These are phyloP conservation scores for Notamacropus eugenii DNA, from an alignment of 2,797 vertebrate species.

Conservation along the genomic window DNA sequence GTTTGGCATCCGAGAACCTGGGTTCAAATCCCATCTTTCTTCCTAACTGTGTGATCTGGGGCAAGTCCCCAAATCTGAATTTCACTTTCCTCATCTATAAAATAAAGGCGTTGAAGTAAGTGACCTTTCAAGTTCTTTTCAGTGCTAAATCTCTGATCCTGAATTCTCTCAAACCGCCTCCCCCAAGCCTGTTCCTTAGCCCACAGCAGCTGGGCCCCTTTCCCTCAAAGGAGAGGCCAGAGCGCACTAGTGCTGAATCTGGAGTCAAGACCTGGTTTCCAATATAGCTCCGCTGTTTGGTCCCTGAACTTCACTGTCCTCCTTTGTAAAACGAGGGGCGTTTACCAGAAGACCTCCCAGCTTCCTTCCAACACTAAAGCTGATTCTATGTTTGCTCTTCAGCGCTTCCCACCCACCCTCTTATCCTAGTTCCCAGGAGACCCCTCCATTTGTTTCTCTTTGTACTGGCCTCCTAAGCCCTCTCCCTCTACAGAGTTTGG, in stretches of 20 bases:
- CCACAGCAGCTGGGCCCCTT: not conserved
- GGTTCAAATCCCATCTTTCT: not conserved
- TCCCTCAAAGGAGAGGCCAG: not conserved
- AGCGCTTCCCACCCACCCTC: not conserved
- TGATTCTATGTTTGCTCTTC: not conserved
- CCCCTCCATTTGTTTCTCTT: not conserved
- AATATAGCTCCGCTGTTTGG: not conserved
- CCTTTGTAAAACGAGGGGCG: no score
- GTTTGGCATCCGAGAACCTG: not conserved
- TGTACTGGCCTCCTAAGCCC: not conserved
- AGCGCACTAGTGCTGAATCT: not conserved
- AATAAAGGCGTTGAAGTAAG: not conserved
- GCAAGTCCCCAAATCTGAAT: not conserved
- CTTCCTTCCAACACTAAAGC: no score
- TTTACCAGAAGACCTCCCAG: not conserved
- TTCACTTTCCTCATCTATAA: not conserved
- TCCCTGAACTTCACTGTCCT: no score
- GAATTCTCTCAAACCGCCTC: not conserved
- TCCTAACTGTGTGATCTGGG: not conserved
- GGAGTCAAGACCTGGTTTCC: not conserved
- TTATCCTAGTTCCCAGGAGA: not conserved
- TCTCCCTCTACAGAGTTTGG: not conserved
- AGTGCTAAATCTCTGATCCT: not conserved
- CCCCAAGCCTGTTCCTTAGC: no score
- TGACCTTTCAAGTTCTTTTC: not conserved